phyloP scores from a whole-genome alignment of 2,888 invertebrate genomes.

The Actias luna region DNA sequence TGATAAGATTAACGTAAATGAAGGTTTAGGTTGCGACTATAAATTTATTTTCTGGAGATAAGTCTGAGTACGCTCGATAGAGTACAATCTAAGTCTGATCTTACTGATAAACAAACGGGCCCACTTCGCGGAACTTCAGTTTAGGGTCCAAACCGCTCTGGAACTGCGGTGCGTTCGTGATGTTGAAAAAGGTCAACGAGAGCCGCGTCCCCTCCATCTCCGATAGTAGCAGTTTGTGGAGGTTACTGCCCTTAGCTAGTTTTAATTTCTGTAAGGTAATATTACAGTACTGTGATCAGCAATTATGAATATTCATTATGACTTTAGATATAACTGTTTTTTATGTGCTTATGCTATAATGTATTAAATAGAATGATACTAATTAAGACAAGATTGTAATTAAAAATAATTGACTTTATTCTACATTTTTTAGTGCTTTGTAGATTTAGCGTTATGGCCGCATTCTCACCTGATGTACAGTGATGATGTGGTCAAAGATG shows the following conservation, averaged over 20 bases:
- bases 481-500: too few species aligned
- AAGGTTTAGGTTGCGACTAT: too few species aligned
- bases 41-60: too few species aligned
- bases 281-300: not conserved
- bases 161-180: slow-evolving; percentile 88
- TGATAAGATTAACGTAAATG: too few species aligned
- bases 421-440: too few species aligned
- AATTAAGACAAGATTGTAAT: too few species aligned
- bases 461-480: too few species aligned
- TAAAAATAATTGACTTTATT: too few species aligned
- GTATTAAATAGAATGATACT: too few species aligned
- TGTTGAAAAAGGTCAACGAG: slow-evolving; percentile 87
- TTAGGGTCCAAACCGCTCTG: slow-evolving; percentile 83
- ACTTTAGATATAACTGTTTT: not conserved
- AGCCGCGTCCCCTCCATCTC: slow-evolving; percentile 86
- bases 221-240: slow-evolving; percentile 82
- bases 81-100: slow-evolving; percentile 38
- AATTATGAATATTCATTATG: not conserved
- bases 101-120: slow-evolving; percentile 92
- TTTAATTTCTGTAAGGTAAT: slow-evolving; percentile 42
- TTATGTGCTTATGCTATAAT: too few species aligned
- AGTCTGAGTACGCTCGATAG: too few species aligned
- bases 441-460: too few species aligned
- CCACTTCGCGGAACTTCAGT: slow-evolving; percentile 86
- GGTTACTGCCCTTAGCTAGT: slow-evolving; percentile 79